phyloP scores from a whole-genome alignment of 2,888 invertebrate genomes.

The Drosophila aldrichi region DNA sequence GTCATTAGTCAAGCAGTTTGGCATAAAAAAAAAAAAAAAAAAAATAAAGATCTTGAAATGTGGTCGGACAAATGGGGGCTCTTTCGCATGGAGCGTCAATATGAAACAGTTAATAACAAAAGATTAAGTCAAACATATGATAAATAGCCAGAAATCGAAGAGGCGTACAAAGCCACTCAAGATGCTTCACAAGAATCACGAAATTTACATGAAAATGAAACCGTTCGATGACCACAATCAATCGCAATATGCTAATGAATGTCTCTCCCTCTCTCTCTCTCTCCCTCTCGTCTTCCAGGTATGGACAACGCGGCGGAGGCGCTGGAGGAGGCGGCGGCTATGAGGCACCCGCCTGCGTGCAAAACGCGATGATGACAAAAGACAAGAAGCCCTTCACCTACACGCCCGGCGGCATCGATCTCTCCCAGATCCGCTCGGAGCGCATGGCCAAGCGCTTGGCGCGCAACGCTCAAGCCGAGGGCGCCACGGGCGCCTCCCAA shows the following conservation, averaged over 20 bases:
- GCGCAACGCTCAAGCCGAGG: constrained; percentile 90
- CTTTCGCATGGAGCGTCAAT: constrained; percentile 35
- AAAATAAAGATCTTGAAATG: constrained; percentile 28
- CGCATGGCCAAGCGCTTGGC: constrained; percentile 92
- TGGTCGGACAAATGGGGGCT: constrained; percentile 50
- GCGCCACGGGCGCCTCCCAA: constrained; percentile 88
- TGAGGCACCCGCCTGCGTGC: constrained; percentile 95
- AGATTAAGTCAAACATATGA: constrained; percentile 57
- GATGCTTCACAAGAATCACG: constrained; percentile 7
- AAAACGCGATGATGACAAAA: constrained; percentile 97
- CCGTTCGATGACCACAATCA: constrained; percentile 21
- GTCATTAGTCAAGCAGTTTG: constrained; percentile 69
- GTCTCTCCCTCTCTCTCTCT: neutral
- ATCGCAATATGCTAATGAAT: constrained; percentile 38
- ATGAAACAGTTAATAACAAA: constrained; percentile 62
- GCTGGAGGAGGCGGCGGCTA: constrained; percentile 75
- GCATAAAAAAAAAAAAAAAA: constrained; percentile 23
- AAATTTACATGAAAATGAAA: constrained; percentile 62
- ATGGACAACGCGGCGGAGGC: constrained; percentile 84
- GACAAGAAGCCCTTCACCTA: constrained; percentile 99
- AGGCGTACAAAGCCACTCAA: constrained; percentile 29
- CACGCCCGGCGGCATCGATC: constrained; percentile 95
- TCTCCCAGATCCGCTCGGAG: constrained; percentile 95
- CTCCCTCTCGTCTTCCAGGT: constrained; percentile 57
- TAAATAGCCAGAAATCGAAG: constrained; percentile 47